Evolutionary conservation across 1,140 invertebrate genomes (phyloP).

Genomic region (Leptestheria dahalacensis): DNA sequence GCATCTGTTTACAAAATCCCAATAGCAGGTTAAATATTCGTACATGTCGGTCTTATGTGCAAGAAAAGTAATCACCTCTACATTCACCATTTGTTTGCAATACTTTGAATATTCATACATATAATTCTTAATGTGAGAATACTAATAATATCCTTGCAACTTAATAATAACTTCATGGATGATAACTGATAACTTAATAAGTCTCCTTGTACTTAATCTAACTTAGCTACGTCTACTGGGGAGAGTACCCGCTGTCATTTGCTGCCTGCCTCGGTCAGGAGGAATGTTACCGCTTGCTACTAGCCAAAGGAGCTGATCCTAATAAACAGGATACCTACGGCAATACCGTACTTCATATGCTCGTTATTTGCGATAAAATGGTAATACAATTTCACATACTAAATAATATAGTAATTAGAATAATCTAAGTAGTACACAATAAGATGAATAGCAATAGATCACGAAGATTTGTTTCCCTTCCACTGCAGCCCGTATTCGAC

Average conservation of each 20-base stretch:
- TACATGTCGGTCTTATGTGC: too few relatives aligned
- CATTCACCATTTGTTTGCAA: too few relatives aligned
- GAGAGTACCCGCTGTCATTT: conserved; percentile 91
- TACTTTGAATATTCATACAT: too few relatives aligned
- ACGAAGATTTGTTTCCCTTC: too few relatives aligned
- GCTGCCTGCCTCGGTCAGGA: conserved; percentile 93
- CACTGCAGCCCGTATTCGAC: conserved; percentile 75
- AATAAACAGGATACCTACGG: conserved; percentile 93
- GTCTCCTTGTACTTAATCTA: not conserved
- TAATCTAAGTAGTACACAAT: too few relatives aligned
- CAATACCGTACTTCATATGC: conserved; percentile 90
- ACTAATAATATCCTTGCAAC: not conserved
- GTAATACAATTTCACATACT: conserved; percentile 33
- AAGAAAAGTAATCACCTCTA: too few relatives aligned
- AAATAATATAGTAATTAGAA: too few relatives aligned
- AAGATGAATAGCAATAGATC: too few relatives aligned
- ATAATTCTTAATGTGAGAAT: not conserved
- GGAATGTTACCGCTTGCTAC: conserved; percentile 85
- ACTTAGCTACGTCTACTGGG: conserved; percentile 87
- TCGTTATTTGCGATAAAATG: conserved; percentile 89
- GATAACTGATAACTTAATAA: not conserved
- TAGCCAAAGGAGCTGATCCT: conserved; percentile 86
- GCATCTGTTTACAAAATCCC: not conserved
- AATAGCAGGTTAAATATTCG: not conserved
- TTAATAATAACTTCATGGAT: not conserved